Evolutionary conservation across 2,113 vertebrate species (phyloP), one percentile per base, ranked within the genome.

Genomic region (Tonatia bakeri): DNA sequence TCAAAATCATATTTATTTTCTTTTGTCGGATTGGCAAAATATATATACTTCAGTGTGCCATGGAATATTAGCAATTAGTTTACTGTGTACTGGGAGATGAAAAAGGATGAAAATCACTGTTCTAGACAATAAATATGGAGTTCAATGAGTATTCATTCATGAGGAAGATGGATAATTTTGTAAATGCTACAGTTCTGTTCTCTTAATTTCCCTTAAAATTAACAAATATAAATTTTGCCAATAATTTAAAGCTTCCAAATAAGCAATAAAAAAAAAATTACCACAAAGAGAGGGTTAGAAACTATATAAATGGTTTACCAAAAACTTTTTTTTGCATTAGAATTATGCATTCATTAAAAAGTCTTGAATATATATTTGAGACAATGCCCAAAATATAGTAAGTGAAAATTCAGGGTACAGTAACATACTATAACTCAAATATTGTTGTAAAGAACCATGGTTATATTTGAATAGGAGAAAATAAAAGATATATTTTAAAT

Each of bases 171-270:
- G 36, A 69, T 50, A 40, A 82, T 76, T 84, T 43, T 92, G 52
- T 64, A 84, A 73, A 69, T 83, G 28, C 20, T 70, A 89, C 16
- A 52, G 50, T 59, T 95, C 38, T 87, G 65, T 54, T 43, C 43
- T 75, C 87, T 95, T 16, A 69, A 59, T 56, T 88, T 59, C 3
- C 28, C 20, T 50, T 79, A 67, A 77, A 82, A 56, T 91, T 67
- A 85, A 87, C 16, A 54, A 91, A 87, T 12, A 54, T 43, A 73
- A 50, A 70, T 12, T 40, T 82, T 87, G 31, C 33, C 40, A 88
- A 73, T 75, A 54, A 81, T 65, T 67, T 92, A 75, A 83, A 83
- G 40, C 31, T 95, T 95, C 38, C 36, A 70, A 91, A 77, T 95
- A 19, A 83, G 40, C 52, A 87, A 81, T 40, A 50, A 81, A 52